Evolutionary conservation across 1,140 invertebrate species (phyloP), one percentile per base, ranked within the genome.

Genomic region (Drosophila cardini): DNA sequence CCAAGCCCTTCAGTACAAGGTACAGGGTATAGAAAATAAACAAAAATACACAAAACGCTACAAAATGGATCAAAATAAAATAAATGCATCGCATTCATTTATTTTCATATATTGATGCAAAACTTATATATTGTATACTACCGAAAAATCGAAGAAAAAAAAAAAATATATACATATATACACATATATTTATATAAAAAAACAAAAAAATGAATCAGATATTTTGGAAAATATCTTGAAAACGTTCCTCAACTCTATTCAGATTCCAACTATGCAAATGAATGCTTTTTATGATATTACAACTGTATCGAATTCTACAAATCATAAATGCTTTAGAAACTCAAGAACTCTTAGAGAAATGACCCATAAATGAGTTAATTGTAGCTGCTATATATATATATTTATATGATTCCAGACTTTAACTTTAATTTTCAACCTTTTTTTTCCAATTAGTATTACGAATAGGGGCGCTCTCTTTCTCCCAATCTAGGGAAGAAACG

Each of bases 121-220:
- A 32, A 50, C 30, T 58, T 62, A 46, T 21, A 46, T 46, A 56
- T 13, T 56, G 13, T 43, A 42, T 65, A 72, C 15, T 63, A 56
- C 68, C 50, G 63, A 71, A 38, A 63, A 71, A 56, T 64, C 36
- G 50, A 63, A 70, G 68, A 63, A 60, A 70, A 68, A 48, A 56
- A 60, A 45, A 15, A 40, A 26, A 46, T 67, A 11, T 46, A 60
- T 36, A 34, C 46, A 56, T 56, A 68, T 58, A 57, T 10, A 67
- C 18, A 58, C 9, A 68, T 40, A 58, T 32, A 69, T 52, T 18
- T 9, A 50, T 34, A 61, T n/a, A 61, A 43, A 34, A n/a, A 67
- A 53, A n/a, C n/a, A n/a, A 70, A 60, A 6, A 61, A 26, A 43
- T 26, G 8, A 9, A 21, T 13, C 43, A 11, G n/a, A 30, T 52